Evolutionary conservation across 2,888 invertebrate species (phyloP).

Genomic region (Archaeoteleia sp.): DNA sequence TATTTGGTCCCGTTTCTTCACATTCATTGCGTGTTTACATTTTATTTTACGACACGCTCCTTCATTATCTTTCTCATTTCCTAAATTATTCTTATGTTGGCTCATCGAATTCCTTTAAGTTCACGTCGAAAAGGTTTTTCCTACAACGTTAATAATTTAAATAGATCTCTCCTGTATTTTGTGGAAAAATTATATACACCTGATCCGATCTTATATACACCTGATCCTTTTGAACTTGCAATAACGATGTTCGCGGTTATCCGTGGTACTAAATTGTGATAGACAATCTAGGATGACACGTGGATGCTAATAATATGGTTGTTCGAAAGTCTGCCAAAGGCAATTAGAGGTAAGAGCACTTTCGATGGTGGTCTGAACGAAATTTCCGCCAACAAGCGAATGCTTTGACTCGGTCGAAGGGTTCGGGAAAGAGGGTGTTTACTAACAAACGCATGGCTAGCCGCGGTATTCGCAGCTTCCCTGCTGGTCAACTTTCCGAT

Average conservation of each 20-base stretch:
- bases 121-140: no score
- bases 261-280: slow-evolving; percentile 6
- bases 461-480: slow-evolving; percentile 60
- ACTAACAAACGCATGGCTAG: slow-evolving; percentile 68
- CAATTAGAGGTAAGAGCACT: slow-evolving; percentile 58
- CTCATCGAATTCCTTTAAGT: no score
- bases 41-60: slow-evolving; percentile 66
- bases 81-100: slow-evolving; percentile 53
- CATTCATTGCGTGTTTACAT: slow-evolving; percentile 62
- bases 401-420: slow-evolving; percentile 61
- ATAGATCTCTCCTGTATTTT: no score
- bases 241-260: slow-evolving; percentile 9
- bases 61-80: slow-evolving; percentile 67
- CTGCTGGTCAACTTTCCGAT: slow-evolving; percentile 47
- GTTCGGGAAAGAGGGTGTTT: slow-evolving; percentile 62
- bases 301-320: slow-evolving; percentile 25
- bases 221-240: slow-evolving; percentile 6
- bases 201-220: no score
- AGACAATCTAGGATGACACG: slow-evolving; percentile 33
- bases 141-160: no score
- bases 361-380: slow-evolving; percentile 52
- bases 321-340: slow-evolving; percentile 54
- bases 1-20: slow-evolving; percentile 42
- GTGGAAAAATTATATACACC: no score
- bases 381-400: slow-evolving; percentile 65